Evolutionary conservation across 2,888 invertebrate genomes (phyloP).

Genomic region (Melipona beecheii): DNA sequence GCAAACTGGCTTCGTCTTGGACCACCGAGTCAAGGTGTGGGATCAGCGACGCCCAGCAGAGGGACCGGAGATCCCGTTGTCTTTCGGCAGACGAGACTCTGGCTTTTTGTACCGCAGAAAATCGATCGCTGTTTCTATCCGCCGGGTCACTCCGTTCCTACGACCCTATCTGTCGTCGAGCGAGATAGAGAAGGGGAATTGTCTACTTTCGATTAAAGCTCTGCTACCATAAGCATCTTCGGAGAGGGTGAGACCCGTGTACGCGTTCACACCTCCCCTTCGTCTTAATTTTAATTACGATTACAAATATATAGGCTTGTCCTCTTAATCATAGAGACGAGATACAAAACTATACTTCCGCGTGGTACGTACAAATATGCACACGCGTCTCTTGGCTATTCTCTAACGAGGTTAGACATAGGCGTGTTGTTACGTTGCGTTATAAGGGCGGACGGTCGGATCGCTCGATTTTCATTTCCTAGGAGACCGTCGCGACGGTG

Average conservation of each 20-base stretch:
- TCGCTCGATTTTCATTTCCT: constrained; percentile 36
- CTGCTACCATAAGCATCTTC: constrained; percentile 56
- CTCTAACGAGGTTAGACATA: not conserved
- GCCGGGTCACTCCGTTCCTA: constrained; percentile 23
- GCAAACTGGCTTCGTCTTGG: constrained; percentile 19
- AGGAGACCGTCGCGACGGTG: not conserved
- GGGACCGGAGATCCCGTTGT: constrained; percentile 34
- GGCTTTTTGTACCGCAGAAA: constrained; percentile 22
- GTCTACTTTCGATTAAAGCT: constrained; percentile 28
- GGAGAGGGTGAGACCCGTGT: not conserved
- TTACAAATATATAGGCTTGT: constrained; percentile 1
- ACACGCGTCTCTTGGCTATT: not conserved
- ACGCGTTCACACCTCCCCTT: not conserved
- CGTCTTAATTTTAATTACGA: constrained; percentile 11
- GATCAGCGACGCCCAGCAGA: constrained; percentile 26
- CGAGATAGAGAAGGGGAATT: not conserved
- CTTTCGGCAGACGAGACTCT: constrained; percentile 29
- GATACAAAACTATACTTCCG: constrained; percentile 45
- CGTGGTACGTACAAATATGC: not conserved
- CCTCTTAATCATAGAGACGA: not conserved
- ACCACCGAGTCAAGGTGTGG: constrained; percentile 25
- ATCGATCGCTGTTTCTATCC: constrained; percentile 30
- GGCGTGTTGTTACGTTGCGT: not conserved
- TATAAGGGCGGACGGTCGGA: not conserved
- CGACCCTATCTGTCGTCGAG: not conserved